phyloP scores from a whole-genome alignment of 2,113 vertebrate genomes.

The Falco punctatus region DNA sequence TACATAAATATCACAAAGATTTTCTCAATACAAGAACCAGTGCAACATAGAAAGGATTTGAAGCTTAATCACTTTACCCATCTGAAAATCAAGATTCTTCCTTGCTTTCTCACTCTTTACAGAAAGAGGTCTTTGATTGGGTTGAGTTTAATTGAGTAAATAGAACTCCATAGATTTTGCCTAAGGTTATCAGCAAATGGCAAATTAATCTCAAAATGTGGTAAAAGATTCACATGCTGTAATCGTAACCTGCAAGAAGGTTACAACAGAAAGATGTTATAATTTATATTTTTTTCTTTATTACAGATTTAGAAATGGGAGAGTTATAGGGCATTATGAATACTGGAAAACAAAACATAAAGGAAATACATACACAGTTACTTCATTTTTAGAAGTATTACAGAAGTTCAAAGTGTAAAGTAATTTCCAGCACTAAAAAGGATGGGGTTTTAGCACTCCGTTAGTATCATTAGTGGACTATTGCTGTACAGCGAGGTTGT shows the following conservation, averaged over 20 bases:
- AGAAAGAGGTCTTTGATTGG: background rate
- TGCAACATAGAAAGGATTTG: background rate
- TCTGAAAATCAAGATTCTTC: background rate
- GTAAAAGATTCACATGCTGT: background rate
- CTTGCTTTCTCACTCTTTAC: background rate
- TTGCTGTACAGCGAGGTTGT: background rate
- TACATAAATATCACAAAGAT: background rate
- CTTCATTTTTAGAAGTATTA: background rate
- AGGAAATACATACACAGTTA: background rate
- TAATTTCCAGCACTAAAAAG: background rate
- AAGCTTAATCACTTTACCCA: background rate
- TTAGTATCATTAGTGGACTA: background rate
- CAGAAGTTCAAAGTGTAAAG: background rate
- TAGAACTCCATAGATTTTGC: background rate
- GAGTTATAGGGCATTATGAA: background rate
- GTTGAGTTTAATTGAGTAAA: background rate
- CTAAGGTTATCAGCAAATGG: background rate
- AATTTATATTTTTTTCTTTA: background rate
- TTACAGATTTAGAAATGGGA: background rate
- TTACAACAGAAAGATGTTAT: background rate
- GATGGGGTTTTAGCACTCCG: accelerated
- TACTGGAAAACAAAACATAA: background rate
- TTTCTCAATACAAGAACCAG: background rate
- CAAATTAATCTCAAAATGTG: background rate
- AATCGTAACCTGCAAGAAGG: background rate